phyloP scores from a whole-genome alignment of 2,888 invertebrate species.

The Leucoma salicis region DNA sequence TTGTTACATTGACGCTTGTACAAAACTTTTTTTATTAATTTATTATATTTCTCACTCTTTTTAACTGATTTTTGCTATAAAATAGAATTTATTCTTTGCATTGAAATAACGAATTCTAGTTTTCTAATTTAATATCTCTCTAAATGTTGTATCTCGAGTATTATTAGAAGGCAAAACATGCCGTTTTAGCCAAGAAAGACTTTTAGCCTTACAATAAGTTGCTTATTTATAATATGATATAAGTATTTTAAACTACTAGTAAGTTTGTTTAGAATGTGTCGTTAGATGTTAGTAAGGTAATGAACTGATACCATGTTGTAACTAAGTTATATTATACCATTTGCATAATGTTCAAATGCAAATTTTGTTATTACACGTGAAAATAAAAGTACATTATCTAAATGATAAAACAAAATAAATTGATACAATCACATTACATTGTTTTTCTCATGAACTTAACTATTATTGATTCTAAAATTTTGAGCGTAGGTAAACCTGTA shows the following conservation, averaged over 20 bases:
- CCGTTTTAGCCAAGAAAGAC: constrained; percentile 75
- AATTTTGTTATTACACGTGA: constrained; percentile 55
- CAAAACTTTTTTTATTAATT: constrained; percentile 35
- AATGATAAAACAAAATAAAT: constrained; percentile 62
- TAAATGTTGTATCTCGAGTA: constrained; percentile 54
- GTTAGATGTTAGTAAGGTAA: constrained; percentile 59
- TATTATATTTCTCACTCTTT: constrained; percentile 40
- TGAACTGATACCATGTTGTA: constrained; percentile 68
- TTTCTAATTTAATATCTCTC: constrained; percentile 40
- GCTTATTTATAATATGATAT: constrained; percentile 64
- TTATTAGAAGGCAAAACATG: constrained; percentile 62
- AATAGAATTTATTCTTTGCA: constrained; percentile 42
- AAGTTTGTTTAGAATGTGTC: constrained; percentile 56
- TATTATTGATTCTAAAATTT: background rate
- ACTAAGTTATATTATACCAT: constrained; percentile 48
- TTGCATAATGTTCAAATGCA: constrained; percentile 53
- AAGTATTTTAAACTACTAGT: constrained; percentile 46
- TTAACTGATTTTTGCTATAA: constrained; percentile 33
- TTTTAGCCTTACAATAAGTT: constrained; percentile 66
- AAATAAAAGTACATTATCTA: constrained; percentile 53
- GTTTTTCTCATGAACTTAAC: constrained; percentile 14
- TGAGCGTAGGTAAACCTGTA: too few relatives aligned
- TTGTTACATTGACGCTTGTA: constrained; percentile 35
- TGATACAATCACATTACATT: constrained; percentile 45
- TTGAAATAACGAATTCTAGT: constrained; percentile 41